Conservation (phyloP, 2,113 vertebrate genomes). For the Vicugna pacos region DNA sequence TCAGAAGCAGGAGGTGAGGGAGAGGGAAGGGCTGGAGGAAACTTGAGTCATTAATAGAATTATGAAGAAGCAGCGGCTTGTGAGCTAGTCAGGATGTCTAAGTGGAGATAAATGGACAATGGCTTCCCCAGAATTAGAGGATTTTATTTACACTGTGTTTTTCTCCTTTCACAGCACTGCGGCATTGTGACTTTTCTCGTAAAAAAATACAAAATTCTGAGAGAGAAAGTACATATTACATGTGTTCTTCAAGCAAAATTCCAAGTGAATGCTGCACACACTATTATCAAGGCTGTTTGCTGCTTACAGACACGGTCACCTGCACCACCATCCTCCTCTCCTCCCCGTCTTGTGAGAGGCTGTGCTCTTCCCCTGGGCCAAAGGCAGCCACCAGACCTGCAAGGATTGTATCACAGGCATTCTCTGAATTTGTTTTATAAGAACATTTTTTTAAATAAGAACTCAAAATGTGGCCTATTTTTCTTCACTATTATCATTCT, state of each 20-base stretch:
- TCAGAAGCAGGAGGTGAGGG: background rate
- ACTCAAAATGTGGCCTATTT: background rate
- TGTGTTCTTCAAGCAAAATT: background rate
- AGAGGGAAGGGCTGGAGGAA: background rate
- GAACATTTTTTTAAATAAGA: background rate
- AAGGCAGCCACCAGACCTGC: background rate
- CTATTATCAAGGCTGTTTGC: accelerated
- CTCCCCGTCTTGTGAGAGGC: background rate
- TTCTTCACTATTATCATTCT: background rate
- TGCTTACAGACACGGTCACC: accelerated
- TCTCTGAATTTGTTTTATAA: background rate
- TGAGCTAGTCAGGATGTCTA: background rate
- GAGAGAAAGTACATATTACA: background rate
- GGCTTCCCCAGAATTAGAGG: background rate
- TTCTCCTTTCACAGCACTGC: background rate
- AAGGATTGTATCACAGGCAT: background rate
- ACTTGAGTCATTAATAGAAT: background rate
- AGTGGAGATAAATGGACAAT: background rate
- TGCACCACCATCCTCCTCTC: accelerated
- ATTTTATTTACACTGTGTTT: background rate
- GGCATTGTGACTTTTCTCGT: background rate
- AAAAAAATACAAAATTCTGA: background rate
- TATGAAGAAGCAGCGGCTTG: background rate
- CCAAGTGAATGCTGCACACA: accelerated
- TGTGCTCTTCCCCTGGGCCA: background rate